Base-by-base conservation (phyloP, 2,888 invertebrate genomes). In the Horisme vitalbata region DNA sequence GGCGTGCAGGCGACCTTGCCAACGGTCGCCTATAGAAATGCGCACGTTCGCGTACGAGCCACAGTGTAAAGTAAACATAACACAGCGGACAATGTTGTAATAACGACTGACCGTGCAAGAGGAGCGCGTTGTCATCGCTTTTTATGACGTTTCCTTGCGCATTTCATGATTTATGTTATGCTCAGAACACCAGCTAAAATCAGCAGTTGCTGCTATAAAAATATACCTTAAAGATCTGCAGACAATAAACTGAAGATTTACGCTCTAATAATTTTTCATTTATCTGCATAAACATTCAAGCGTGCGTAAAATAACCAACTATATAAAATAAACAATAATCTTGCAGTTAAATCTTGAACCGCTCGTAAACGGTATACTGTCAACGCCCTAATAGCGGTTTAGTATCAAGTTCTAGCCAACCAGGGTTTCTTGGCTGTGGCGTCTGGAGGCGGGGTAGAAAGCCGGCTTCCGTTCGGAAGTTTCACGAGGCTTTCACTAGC, bases 401-500 rank as follows among this genome's bases (percentile, higher is more conserved):
- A 45, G 41, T 37, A 46, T 48, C 45, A 48, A 48, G 45, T 37
- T 41, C 13, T 41, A 31, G 43, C 35, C 24, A 45, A 45, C 37
- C 71, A 71, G 81, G 82, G 79, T 82, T 83, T 76, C 67, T 61
- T 62, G 52, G 56, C 59, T 55, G 50, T 59, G 63, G 60, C 54
- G 59, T 59, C 74, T 55, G 75, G 75, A 79, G 83, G 84, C 69
- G 77, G 83, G 84, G 83, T 86, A 85, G 85, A 87, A 87, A 86
- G 85, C 80, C 71, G 76, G 75, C 80, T 86, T 86, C 85, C 87
- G 85, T 71, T 83, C 75, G 76, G 79, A 79, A 80, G 84, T 87
- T 87, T 85, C 85, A 72, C 84, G 75, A 63, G 72, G 83, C 85
- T 88, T 88, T 88, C 87, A 80, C 86, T 83, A 62, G 71, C 58